phyloP scores from a whole-genome alignment of 2,113 vertebrate species.

The human (Homo sapiens) region DNA sequence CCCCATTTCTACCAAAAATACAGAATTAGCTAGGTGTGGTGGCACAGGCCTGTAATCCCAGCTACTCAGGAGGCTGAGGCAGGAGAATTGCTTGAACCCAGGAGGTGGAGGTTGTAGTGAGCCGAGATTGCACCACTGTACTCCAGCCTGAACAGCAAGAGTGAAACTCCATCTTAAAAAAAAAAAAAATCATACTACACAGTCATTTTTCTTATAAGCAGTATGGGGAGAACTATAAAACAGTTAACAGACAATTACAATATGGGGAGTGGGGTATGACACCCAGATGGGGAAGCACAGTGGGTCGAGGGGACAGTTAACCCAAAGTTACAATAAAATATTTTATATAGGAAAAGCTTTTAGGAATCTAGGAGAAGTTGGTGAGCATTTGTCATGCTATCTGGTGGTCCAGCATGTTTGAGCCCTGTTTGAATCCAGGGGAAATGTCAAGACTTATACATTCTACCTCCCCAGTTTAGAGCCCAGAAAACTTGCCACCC shows the following conservation, averaged over 20 bases:
- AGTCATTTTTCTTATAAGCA: background rate
- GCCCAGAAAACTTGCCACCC: background rate
- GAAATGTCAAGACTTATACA: background rate
- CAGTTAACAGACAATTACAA: background rate
- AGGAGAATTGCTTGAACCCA: too few relatives aligned
- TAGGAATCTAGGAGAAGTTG: background rate
- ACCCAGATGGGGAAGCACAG: background rate
- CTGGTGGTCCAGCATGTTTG: background rate
- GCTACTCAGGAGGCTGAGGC: too few relatives aligned
- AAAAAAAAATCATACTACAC: background rate
- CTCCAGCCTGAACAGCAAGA: too few relatives aligned
- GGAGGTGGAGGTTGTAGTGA: too few relatives aligned
- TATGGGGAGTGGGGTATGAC: background rate
- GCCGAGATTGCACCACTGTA: too few relatives aligned
- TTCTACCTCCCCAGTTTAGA: background rate
- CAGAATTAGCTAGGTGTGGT: too few relatives aligned
- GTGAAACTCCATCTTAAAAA: too few relatives aligned
- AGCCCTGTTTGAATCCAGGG: background rate
- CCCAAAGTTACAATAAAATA: background rate
- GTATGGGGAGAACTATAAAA: background rate
- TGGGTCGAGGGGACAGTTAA: background rate
- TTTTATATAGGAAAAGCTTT: too few relatives aligned
- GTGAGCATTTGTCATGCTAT: background rate
- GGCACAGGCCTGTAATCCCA: too few relatives aligned
- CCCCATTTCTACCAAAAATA: too few relatives aligned